Base-by-base conservation (phyloP, 1,140 invertebrate species). In the Drosophila carrolli region DNA sequence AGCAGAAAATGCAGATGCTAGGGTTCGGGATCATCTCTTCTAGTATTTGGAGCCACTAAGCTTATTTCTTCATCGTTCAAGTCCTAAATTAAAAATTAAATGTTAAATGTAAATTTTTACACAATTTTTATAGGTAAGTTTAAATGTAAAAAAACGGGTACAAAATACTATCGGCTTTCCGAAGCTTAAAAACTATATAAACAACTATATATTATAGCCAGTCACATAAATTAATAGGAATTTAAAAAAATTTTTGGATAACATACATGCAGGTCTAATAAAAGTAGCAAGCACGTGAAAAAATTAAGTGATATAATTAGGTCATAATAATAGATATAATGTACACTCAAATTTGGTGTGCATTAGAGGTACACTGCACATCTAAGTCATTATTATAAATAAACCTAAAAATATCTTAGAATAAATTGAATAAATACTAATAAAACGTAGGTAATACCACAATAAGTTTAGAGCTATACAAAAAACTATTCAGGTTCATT, bases 1-100 rank as follows among this genome's bases (percentile, higher is more conserved):
- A 13, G 9, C 11, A 19, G n/a, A 9, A 59, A 59, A 47, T 59
- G 56, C 41, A 16, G 41, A 19, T 57, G 55, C 41, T 58, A 58
- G 4, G 41, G 35, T 16, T 53, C 50, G 11, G 1, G 9, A 5
- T 29, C 41, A 19, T 44, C 55, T 44, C 23, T 16, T 44, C 4
- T 10, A 35, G 8, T 29, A 19, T 35, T 46, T 46, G 41, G 40
- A 5, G 55, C 32, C 23, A 4, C 10, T 11, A 41, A 10, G 23
- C 2, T 41, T 6, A 9, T 7, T 23, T 41, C 16, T 37, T 59
- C 57, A 59, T 32, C 57, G 57, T 59, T 59, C 57, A 5, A 59
- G 41, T 48, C 57, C 57, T 59, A 47, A 6, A 47, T 35, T 9
- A 16, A 32, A 47, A 48, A 37, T 11, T 4, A 9, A 48, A 48